phyloP scores from a whole-genome alignment of 2,113 vertebrate species.

The Cephalopholis sonnerati region DNA sequence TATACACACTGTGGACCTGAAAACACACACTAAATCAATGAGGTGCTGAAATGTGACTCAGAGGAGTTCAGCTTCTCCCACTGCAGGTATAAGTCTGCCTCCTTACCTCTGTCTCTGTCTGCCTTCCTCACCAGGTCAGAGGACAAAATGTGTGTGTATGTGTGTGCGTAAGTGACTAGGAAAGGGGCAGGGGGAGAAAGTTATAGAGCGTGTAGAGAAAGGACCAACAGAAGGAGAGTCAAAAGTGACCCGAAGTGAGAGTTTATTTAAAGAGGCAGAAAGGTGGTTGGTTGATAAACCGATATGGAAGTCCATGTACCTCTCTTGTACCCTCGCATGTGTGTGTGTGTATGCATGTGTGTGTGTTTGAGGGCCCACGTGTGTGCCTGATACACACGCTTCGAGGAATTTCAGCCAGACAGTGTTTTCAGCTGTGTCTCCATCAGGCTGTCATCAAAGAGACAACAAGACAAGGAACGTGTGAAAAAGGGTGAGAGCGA shows the following conservation, averaged over 20 bases:
- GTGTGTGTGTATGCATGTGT: not conserved
- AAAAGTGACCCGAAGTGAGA: slow-evolving; percentile 29
- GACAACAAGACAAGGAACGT: slow-evolving; percentile 54
- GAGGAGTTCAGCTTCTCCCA: slow-evolving; percentile 45
- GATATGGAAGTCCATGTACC: slow-evolving; percentile 26
- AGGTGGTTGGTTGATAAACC: slow-evolving; percentile 17
- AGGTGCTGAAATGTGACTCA: slow-evolving; percentile 59
- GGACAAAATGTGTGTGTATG: slow-evolving; percentile 10
- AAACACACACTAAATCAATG: slow-evolving; percentile 49
- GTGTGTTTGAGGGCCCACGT: not conserved
- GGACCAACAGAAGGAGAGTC: slow-evolving; percentile 21
- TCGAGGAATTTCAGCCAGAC: slow-evolving; percentile 13
- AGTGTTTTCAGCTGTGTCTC: slow-evolving; percentile 47
- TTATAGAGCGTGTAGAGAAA: slow-evolving; percentile 2
- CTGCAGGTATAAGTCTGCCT: slow-evolving; percentile 23
- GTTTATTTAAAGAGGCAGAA: slow-evolving; percentile 41
- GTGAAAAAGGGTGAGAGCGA: slow-evolving; percentile 32
- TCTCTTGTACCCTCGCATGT: not conserved
- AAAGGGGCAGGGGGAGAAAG: slow-evolving; percentile 9
- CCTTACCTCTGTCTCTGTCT: slow-evolving; percentile 6
- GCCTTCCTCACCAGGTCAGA: slow-evolving; percentile 28
- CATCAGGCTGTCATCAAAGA: slow-evolving; percentile 53
- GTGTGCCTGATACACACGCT: not conserved
- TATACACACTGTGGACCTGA: not conserved
- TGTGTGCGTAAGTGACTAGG: slow-evolving; percentile 5